These are phyloP conservation scores for Lithobates sylvaticus DNA, from an alignment of 2,797 vertebrate genomes.

Conservation along the genomic window DNA sequence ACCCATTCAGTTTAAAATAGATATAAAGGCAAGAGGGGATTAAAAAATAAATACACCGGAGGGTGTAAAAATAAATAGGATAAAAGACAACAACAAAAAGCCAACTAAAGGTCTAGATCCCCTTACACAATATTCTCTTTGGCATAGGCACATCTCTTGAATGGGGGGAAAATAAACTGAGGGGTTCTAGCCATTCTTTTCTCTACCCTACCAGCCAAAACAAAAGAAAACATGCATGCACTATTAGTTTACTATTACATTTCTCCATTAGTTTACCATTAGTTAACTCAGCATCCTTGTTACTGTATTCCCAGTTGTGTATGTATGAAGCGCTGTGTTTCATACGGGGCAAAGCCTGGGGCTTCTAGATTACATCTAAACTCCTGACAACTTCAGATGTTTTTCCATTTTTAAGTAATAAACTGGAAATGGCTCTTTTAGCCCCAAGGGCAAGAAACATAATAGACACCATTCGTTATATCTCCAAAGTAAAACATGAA, in stretches of 20 bases:
- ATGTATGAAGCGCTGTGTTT: background rate
- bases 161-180: no score
- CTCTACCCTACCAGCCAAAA: no score
- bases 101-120: no score
- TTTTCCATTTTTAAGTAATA: constrained; percentile 2
- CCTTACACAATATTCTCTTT: no score
- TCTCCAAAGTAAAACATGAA: background rate
- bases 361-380: background rate
- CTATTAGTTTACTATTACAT: background rate
- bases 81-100: no score
- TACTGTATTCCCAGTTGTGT: background rate
- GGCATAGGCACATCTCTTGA: no score
- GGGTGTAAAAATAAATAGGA: no score
- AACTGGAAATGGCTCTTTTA: background rate
- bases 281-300: background rate
- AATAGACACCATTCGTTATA: constrained; percentile 1
- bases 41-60: no score
- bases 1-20: no score
- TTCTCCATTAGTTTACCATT: background rate
- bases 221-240: no score
- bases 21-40: no score
- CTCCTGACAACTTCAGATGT: background rate
- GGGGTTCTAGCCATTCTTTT: no score
- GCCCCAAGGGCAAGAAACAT: background rate
- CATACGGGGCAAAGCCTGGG: background rate